A percentile compares a stretch with the other conserved stretches of the same genome.
These are phyloP conservation scores for Hypena proboscidalis DNA, from an alignment of 2,888 invertebrate genomes.

Conservation along the genomic window DNA sequence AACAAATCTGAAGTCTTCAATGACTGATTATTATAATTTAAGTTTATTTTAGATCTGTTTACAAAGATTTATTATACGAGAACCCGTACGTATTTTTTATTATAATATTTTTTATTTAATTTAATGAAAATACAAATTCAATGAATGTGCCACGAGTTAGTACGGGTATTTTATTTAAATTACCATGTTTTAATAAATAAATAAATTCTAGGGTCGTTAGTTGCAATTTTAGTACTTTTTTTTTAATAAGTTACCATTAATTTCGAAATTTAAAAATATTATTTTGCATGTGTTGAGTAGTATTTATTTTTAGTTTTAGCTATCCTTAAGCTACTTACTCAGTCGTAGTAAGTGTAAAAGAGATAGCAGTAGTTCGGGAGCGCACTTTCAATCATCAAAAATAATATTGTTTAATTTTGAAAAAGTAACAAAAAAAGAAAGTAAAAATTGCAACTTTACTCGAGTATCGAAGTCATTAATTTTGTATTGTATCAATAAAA, in stretches of 20 bases:
- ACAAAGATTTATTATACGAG: constrained; percentile 47
- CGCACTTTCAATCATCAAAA: constrained; percentile 23
- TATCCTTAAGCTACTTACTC: constrained; percentile 60
- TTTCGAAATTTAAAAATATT: constrained; percentile 17
- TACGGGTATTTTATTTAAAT: constrained; percentile 75
- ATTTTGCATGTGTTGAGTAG: constrained; percentile 10
- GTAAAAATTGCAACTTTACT: constrained; percentile 33
- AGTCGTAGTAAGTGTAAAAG: constrained; percentile 58
- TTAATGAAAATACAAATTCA: constrained; percentile 53
- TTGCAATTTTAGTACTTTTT: constrained; percentile 28
- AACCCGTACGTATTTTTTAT: constrained; percentile 59
- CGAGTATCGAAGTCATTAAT: constrained; percentile 57
- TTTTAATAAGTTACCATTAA: neutral
- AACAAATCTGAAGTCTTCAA: constrained; percentile 79
- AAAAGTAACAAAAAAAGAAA: constrained; percentile 9
- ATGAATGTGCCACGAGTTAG: constrained; percentile 73
- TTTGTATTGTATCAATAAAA: constrained; percentile 47
- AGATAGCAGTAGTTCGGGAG: constrained; percentile 40
- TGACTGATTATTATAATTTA: constrained; percentile 71
- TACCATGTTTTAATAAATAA: constrained; percentile 49
- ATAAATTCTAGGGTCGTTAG: constrained; percentile 33
- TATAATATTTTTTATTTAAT: constrained; percentile 45
- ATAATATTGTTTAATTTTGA: constrained; percentile 14
- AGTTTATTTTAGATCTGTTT: constrained; percentile 70
- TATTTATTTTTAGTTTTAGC: constrained; percentile 27